A percentile compares a stretch with the other conserved stretches of the same genome.
Conservation (phyloP, 1,140 invertebrate species). For the Danaus plexippus region DNA sequence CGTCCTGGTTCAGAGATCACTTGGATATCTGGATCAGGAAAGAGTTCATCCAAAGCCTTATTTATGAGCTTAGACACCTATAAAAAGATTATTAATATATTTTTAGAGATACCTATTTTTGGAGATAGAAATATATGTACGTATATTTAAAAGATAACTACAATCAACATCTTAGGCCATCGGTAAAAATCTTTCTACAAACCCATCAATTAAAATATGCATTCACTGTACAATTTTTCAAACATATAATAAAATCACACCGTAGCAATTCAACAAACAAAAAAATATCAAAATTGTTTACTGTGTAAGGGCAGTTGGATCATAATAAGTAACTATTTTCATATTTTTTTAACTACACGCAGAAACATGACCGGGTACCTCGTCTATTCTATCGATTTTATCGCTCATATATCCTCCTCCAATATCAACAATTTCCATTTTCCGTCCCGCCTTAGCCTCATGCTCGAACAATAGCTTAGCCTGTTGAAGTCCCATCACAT, state of each 20-base stretch:
- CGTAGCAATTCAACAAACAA: no score
- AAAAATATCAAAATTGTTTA: no score
- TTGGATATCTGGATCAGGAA: constrained; percentile 21
- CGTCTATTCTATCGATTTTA: constrained; percentile 24
- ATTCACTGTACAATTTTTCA: no score
- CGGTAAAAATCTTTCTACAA: no score
- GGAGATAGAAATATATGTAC: not conserved
- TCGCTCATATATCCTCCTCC: constrained; percentile 37
- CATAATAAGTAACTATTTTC: no score
- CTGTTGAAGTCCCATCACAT: constrained; percentile 23
- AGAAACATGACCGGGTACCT: constrained; percentile 11
- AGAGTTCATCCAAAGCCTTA: constrained; percentile 28
- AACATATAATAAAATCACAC: no score
- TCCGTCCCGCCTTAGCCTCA: constrained; percentile 18
- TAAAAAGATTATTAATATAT: not conserved
- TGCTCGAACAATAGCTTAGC: constrained; percentile 19
- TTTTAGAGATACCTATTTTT: no score
- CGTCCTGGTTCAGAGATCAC: constrained; percentile 23
- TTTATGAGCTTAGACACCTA: constrained; percentile 32
- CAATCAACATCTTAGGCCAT: no score
- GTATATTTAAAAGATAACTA: no score
- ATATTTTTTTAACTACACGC: no score
- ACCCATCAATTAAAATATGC: no score
- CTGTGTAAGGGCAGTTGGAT: no score
- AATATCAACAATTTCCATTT: constrained; percentile 32